Conservation (phyloP, 2,113 vertebrate species). For the Eurystomus gularis region DNA sequence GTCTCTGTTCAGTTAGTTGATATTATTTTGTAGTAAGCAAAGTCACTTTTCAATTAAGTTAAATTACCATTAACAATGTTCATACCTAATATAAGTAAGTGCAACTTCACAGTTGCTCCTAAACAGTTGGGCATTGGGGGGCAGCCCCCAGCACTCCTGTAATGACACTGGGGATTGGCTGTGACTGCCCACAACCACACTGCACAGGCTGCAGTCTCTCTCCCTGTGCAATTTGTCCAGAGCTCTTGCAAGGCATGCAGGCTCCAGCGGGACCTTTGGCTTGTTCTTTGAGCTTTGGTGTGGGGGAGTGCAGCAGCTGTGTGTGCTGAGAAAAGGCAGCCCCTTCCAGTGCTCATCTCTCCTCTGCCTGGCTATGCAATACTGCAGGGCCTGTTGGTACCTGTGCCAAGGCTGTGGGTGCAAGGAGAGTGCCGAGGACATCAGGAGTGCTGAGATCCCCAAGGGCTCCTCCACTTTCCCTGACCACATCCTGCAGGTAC, state of each 20-base stretch:
- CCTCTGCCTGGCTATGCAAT: accelerated
- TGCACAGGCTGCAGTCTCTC: accelerated
- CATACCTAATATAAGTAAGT: not conserved
- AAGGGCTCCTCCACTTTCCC: not conserved
- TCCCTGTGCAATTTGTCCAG: accelerated
- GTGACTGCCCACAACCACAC: accelerated
- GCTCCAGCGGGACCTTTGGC: not conserved
- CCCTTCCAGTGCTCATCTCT: not conserved
- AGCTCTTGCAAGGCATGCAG: not conserved
- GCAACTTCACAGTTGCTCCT: not conserved
- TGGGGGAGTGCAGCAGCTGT: not conserved
- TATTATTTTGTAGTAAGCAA: not conserved
- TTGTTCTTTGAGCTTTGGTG: not conserved
- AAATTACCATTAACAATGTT: not conserved
- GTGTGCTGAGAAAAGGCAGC: not conserved
- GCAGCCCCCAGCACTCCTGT: accelerated
- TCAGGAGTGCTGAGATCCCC: accelerated
- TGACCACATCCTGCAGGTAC: accelerated
- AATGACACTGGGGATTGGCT: accelerated
- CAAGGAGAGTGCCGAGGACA: accelerated
- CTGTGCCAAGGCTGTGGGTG: accelerated
- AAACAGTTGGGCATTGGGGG: not conserved
- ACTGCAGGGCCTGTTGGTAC: accelerated
- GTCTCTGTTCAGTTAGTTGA: not conserved
- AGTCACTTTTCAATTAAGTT: not conserved